Evolutionary conservation across 2,888 invertebrate genomes (phyloP).

Genomic region (Lymantria dispar): DNA sequence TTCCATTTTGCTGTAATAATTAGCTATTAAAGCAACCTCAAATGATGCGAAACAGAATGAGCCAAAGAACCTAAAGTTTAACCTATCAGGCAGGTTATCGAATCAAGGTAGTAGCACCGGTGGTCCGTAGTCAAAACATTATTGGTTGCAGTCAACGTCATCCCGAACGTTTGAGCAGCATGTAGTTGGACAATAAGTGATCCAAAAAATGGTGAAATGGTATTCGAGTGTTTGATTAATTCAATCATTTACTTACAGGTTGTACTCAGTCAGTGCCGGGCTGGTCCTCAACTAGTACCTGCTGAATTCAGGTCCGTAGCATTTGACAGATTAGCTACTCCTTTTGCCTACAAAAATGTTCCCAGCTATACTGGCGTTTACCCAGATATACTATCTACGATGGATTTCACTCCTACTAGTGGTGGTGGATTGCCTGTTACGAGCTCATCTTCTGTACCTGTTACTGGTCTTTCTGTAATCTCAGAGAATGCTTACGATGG

Average conservation of each 20-base stretch:
- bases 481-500: constrained; percentile 33
- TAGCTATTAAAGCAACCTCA: too few relatives aligned
- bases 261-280: background rate
- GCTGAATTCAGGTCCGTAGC: background rate
- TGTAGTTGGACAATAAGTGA: too few relatives aligned
- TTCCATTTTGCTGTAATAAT: too few relatives aligned
- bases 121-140: too few relatives aligned
- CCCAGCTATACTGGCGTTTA: background rate
- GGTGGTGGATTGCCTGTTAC: background rate
- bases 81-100: too few relatives aligned
- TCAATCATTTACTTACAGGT: background rate
- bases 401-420: background rate
- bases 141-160: too few relatives aligned
- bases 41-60: too few relatives aligned
- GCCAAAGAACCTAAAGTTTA: too few relatives aligned
- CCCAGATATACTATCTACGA: background rate
- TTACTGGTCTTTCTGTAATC: background rate
- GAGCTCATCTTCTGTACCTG: background rate
- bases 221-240: too few relatives aligned
- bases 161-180: too few relatives aligned
- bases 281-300: background rate
- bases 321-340: background rate
- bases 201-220: too few relatives aligned
- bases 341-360: background rate
- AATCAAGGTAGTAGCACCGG: too few relatives aligned